Percentiles rank a stretch among this genome's conserved stretches.
Conservation (phyloP, 2,797 vertebrate species). For the Diplodus puntazzo region DNA sequence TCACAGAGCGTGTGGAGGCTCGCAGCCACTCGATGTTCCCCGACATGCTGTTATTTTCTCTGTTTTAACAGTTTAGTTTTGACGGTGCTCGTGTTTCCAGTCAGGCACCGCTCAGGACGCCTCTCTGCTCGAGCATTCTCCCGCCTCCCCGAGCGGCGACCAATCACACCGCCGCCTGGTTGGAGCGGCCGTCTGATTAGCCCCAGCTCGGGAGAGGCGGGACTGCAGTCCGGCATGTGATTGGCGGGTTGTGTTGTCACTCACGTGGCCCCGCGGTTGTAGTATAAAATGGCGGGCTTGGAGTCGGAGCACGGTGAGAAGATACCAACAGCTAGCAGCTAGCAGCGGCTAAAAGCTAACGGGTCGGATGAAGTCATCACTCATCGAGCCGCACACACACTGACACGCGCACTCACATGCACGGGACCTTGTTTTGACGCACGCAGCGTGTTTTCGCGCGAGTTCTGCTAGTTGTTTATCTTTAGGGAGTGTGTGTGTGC, state of each 20-base stretch:
- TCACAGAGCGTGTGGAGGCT: rapidly evolving
- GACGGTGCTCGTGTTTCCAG: not conserved
- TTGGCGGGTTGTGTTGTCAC: constrained; percentile 1
- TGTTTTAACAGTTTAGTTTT: not conserved
- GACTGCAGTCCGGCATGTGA: not conserved
- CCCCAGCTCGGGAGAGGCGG: rapidly evolving
- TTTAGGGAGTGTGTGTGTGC: constrained; percentile 1
- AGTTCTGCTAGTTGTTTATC: constrained; percentile 16
- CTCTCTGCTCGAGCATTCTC: not conserved
- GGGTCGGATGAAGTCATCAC: not conserved
- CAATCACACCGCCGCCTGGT: not conserved
- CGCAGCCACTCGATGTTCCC: rapidly evolving
- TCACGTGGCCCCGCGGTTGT: not conserved
- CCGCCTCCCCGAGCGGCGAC: constrained; percentile 9
- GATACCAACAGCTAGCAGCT: constrained; percentile 17
- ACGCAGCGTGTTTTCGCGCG: not conserved
- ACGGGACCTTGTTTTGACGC: not conserved
- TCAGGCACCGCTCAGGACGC: constrained; percentile 54
- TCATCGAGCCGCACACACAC: not conserved
- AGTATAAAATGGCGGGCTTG: constrained; percentile 22
- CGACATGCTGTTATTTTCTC: not conserved
- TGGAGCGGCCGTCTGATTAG: constrained; percentile 21
- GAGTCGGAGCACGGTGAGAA: not conserved
- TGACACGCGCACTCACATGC: not conserved
- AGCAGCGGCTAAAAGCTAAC: rapidly evolving